Evolutionary conservation across 2,888 invertebrate genomes (phyloP).

Genomic region (Selenia dentaria): DNA sequence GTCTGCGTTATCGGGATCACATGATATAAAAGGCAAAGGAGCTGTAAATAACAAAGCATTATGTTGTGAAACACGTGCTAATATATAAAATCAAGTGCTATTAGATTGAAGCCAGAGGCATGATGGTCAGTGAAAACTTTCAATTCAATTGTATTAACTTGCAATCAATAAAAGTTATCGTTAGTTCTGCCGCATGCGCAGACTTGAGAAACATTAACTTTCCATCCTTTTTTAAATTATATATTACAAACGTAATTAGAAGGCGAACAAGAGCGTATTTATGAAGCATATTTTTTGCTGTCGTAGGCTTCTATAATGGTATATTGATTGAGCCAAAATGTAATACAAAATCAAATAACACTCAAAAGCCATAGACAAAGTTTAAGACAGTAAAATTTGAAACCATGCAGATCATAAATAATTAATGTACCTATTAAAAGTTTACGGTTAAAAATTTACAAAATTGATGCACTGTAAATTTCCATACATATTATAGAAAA

Average conservation of each 20-base stretch:
- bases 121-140: conserved; percentile 34
- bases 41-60: conserved; percentile 72
- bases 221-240: conserved; percentile 37
- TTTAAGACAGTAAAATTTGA: conserved; percentile 25
- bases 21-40: conserved; percentile 42
- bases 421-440: conserved; percentile 34
- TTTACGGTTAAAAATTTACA: conserved; percentile 22
- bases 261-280: conserved; percentile 66
- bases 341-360: conserved; percentile 59
- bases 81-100: conserved; percentile 61
- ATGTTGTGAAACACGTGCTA: conserved; percentile 57
- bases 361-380: conserved; percentile 37
- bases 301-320: conserved; percentile 69
- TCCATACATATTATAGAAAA: conserved; percentile 33
- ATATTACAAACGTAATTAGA: conserved; percentile 48
- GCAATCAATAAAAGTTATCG: conserved; percentile 37
- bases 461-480: conserved; percentile 39
- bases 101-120: conserved; percentile 75
- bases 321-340: conserved; percentile 77
- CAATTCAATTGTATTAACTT: conserved; percentile 16
- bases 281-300: conserved; percentile 60
- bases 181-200: conserved; percentile 68
- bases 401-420: conserved; percentile 45
- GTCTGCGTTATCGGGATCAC: conserved; percentile 46
- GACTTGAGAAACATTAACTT: conserved; percentile 55